Conservation (phyloP, 2,888 invertebrate species). For the Scelioninae gen. 1 region DNA sequence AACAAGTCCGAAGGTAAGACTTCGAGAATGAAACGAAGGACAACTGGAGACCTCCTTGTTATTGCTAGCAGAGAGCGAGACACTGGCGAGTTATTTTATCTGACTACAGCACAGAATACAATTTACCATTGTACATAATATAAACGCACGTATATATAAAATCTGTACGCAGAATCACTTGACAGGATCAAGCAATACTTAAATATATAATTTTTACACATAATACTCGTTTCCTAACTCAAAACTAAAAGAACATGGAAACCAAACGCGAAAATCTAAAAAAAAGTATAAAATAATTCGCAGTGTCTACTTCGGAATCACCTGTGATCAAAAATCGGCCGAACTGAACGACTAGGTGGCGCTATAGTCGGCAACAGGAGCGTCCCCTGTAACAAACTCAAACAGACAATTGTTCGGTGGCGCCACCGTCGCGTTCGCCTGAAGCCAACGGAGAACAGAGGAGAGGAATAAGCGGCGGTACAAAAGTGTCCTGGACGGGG, state of each 20-base stretch:
- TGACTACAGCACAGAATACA: background rate
- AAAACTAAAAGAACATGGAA: too few relatives aligned
- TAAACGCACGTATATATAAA: background rate
- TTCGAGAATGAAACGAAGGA: slow-evolving; percentile 40
- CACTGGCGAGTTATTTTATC: slow-evolving; percentile 24
- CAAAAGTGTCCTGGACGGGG: slow-evolving; percentile 44
- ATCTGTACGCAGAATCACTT: too few relatives aligned
- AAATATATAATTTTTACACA: background rate
- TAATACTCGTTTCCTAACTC: background rate
- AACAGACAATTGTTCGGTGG: slow-evolving; percentile 12
- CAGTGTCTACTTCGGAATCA: background rate
- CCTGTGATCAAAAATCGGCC: background rate
- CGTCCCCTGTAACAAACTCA: slow-evolving; percentile 2
- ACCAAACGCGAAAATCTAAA: background rate
- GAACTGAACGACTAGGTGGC: slow-evolving; percentile 1
- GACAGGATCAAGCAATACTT: background rate
- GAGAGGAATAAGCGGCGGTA: slow-evolving; percentile 3
- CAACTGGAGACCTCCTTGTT: slow-evolving; percentile 17
- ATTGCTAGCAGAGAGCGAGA: slow-evolving; percentile 19
- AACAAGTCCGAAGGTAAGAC: slow-evolving; percentile 30
- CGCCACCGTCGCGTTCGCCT: too few relatives aligned
- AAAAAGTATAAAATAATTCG: slow-evolving; percentile 17
- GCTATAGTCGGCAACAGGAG: background rate
- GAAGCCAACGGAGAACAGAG: too few relatives aligned
- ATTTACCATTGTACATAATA: slow-evolving; percentile 18